A percentile compares a stretch with the other conserved stretches of the same genome.
Evolutionary conservation across 2,113 vertebrate species (phyloP).

Genomic region (Calyptommatus sinebrachiatus): DNA sequence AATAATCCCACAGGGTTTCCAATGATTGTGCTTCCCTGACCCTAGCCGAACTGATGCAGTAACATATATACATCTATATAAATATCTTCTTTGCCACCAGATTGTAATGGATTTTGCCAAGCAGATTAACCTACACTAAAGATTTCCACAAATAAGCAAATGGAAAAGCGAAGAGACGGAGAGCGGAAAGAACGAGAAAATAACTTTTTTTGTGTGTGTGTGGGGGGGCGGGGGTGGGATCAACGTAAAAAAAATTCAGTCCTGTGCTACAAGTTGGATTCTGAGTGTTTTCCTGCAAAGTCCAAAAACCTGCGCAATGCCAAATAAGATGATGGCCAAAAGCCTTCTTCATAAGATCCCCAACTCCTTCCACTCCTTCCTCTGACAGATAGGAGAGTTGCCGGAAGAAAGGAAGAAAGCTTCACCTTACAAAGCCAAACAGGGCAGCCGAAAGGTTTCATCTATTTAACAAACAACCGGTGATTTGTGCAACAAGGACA

Average conservation of each 20-base stretch:
- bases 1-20: too few relatives aligned
- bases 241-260: background rate
- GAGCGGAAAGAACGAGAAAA: background rate
- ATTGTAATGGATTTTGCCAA: conserved; percentile 43
- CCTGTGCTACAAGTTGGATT: conserved; percentile 31
- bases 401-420: background rate
- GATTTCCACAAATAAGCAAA: conserved; percentile 45
- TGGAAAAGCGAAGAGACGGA: too few relatives aligned
- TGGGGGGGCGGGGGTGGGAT: too few relatives aligned
- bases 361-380: too few relatives aligned
- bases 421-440: background rate
- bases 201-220: conserved; percentile 42
- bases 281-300: conserved; percentile 52
- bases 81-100: conserved; percentile 36
- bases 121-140: conserved; percentile 54
- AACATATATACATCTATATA: background rate
- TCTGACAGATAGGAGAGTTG: background rate
- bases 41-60: too few relatives aligned
- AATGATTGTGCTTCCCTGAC: too few relatives aligned
- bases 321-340: background rate
- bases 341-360: too few relatives aligned
- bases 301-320: conserved; percentile 34
- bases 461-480: too few relatives aligned
- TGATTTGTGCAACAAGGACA: too few relatives aligned
- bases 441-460: too few relatives aligned